Evolutionary conservation across 2,797 vertebrate species (phyloP).

Genomic region (Notolepis coatsorum): DNA sequence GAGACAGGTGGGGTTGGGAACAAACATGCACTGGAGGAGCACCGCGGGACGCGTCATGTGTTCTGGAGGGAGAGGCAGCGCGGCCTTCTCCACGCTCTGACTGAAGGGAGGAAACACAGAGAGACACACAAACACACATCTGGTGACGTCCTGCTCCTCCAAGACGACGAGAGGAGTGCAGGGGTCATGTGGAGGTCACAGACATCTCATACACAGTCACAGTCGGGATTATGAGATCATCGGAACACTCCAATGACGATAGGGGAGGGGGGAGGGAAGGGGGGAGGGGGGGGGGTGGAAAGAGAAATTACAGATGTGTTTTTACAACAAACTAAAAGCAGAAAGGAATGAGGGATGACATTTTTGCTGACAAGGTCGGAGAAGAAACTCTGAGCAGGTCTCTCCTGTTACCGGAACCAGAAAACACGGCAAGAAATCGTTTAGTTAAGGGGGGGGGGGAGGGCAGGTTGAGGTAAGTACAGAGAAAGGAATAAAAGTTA

Average conservation of each 20-base stretch:
- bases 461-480: conserved; percentile 39
- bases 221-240: conserved; percentile 14
- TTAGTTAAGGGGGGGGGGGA: conserved; percentile 44
- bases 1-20: conserved; percentile 36
- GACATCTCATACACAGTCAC: conserved; percentile 19
- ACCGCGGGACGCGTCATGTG: too few relatives aligned
- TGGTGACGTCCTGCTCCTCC: not conserved
- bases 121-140: conserved; percentile 5
- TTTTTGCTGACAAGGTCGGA: conserved; percentile 37
- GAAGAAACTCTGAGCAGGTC: conserved; percentile 48
- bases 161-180: too few relatives aligned
- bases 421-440: conserved; percentile 46
- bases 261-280: too few relatives aligned
- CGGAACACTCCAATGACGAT: not conserved
- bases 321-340: conserved; percentile 21
- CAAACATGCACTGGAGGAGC: conserved; percentile 58
- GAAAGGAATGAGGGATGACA: conserved; percentile 26
- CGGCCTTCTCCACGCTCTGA: too few relatives aligned
- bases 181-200: not conserved
- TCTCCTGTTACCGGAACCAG: conserved; percentile 60
- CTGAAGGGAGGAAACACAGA: too few relatives aligned
- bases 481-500: conserved; percentile 59
- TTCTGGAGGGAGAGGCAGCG: too few relatives aligned
- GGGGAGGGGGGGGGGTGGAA: too few relatives aligned
- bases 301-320: conserved; percentile 15